phyloP scores from a whole-genome alignment of 1,140 invertebrate species.

The Drosophila athabasca region DNA sequence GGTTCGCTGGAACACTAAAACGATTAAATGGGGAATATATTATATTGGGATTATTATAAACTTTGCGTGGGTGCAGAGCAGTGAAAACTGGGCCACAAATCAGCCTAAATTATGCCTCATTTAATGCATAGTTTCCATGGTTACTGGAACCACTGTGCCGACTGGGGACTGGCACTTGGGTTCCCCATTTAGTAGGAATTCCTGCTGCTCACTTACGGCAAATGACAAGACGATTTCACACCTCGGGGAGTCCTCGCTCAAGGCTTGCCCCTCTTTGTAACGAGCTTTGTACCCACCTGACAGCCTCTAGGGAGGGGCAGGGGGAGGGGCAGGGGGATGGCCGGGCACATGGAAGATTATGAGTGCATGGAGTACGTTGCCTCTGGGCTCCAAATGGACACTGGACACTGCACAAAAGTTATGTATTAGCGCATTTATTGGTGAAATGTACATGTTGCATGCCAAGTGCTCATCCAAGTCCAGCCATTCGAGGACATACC shows the following conservation, averaged over 20 bases:
- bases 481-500: neutral
- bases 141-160: slow-evolving; percentile 10
- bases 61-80: no score
- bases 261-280: slow-evolving; percentile 15
- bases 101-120: neutral
- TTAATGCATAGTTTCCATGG: neutral
- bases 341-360: slow-evolving; percentile 37
- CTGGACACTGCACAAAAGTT: slow-evolving; percentile 38
- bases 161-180: neutral
- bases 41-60: neutral
- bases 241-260: slow-evolving; percentile 75
- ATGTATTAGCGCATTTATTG: slow-evolving; percentile 75
- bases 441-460: slow-evolving; percentile 71
- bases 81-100: neutral
- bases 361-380: slow-evolving; percentile 19
- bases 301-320: slow-evolving; percentile 17
- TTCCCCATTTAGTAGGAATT: slow-evolving; percentile 50
- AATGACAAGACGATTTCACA: slow-evolving; percentile 76
- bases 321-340: slow-evolving; percentile 9
- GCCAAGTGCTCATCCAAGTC: slow-evolving; percentile 56
- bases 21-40: slow-evolving; percentile 5
- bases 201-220: slow-evolving; percentile 73
- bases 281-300: slow-evolving; percentile 30
- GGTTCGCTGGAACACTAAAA: slow-evolving; percentile 10
- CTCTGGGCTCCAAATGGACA: slow-evolving; percentile 30